Base-by-base conservation (phyloP, 2,113 vertebrate species). In the Chaenocephalus aceratus region DNA sequence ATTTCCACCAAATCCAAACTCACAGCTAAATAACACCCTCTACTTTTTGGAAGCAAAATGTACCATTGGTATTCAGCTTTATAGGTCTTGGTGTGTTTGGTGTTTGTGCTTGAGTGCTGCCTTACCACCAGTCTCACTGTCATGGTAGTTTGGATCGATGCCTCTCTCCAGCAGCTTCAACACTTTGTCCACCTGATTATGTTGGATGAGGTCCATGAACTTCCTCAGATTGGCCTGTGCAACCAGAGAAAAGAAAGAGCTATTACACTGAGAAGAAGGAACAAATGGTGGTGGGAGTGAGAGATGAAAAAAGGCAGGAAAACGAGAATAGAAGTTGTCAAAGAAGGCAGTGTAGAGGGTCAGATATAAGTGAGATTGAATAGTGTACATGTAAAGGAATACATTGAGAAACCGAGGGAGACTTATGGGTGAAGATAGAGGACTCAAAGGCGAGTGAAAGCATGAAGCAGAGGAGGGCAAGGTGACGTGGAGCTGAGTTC, bases 81-180 rank as follows among this genome's bases (percentile, higher is more conserved):
- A 30, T 30, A 57, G 6, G 16, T 58, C 7, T 12, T 52, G 63
- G 18, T 18, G 73, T 79, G 54, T 62, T n/a, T 15, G 34, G 45
- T 78, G 26, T 54, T 54, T 45, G n/a, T 34, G 16, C 48, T 15
- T 26, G 64, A 15, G 46, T 26, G 7, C 14, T 10, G n/a, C 45
- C 91, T 87, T 85, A 99, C 98, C 98, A 84, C 98, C 98, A 0
- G 90, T 98, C 16, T 99, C 98, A 3, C 95, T 79, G 83, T 99
- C 98, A 0, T 99, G 97, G 85, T 97, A 98, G 82, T 99, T 99
- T 10, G 98, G 97, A 75, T 99, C 98, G 71, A 99, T 91, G 69
- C 98, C 98, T 80, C 96, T 94, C 49, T 99, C 97, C 90, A 99
- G 72, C 95, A 99, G 91, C 94, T 97, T 98, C 4, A 86, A 85